phyloP scores from a whole-genome alignment of 2,113 vertebrate species.

The Lagopus muta region DNA sequence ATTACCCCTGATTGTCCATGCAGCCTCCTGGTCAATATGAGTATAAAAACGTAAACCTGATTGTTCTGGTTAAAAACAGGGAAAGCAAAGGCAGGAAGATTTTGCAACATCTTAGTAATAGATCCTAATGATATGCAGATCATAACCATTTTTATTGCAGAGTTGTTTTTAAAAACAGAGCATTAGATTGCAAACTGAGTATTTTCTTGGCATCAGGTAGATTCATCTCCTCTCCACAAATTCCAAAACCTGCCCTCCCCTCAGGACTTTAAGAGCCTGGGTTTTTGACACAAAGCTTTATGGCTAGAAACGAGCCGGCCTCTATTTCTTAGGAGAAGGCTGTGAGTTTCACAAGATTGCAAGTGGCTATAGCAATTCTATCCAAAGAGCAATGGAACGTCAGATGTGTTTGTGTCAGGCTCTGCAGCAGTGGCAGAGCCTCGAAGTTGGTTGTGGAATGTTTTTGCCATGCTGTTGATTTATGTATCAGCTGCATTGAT shows the following conservation, averaged over 20 bases:
- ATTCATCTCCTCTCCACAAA: background rate
- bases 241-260: background rate
- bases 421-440: background rate
- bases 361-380: background rate
- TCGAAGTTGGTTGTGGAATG: background rate
- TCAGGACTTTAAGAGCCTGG: background rate
- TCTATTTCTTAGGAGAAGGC: background rate
- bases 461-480: slow-evolving; percentile 15
- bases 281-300: background rate
- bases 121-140: background rate
- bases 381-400: background rate
- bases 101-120: background rate
- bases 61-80: background rate
- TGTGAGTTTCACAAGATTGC: background rate
- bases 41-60: background rate
- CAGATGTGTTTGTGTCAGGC: slow-evolving; percentile 18
- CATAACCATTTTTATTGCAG: background rate
- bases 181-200: background rate
- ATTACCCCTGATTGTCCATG: background rate
- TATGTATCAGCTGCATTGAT: background rate
- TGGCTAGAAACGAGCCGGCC: background rate
- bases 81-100: background rate
- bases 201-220: background rate
- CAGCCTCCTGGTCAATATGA: background rate
- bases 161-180: background rate